phyloP scores from a whole-genome alignment of 2,888 invertebrate genomes.

The Molorchus minor region DNA sequence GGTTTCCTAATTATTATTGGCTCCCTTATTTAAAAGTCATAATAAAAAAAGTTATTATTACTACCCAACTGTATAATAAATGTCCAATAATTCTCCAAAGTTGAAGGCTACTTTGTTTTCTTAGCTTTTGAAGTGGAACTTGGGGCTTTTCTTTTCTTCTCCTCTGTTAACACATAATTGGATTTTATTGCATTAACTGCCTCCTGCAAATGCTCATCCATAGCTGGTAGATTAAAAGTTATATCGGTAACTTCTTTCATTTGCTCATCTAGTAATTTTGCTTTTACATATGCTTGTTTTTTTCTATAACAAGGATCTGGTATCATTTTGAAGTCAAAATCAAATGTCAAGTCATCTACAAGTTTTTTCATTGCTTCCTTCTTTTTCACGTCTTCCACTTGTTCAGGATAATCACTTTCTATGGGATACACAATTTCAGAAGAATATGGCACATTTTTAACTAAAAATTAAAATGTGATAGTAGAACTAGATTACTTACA shows the following conservation, averaged over 20 bases:
- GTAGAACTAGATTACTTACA: neutral
- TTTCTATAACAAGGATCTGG: conserved; percentile 38
- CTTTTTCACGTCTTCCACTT: conserved; percentile 26
- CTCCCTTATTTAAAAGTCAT: too few species aligned
- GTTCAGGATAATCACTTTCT: conserved; percentile 18
- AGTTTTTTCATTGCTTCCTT: conserved; percentile 32
- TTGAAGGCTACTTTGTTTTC: conserved; percentile 13
- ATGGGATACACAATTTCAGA: conserved; percentile 39
- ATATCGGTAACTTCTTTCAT: conserved; percentile 40
- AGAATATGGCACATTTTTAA: conserved; percentile 44
- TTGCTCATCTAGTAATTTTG: conserved; percentile 46
- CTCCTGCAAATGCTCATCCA: conserved; percentile 37
- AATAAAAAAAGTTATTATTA: too few species aligned
- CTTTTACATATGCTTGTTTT: conserved; percentile 46
- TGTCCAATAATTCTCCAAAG: too few species aligned
- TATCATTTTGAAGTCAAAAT: conserved; percentile 46
- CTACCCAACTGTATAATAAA: too few species aligned
- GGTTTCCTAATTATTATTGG: too few species aligned
- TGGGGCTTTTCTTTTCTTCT: conserved; percentile 31
- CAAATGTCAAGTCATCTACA: conserved; percentile 45
- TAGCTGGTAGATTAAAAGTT: conserved; percentile 20
- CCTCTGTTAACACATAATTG: conserved; percentile 27
- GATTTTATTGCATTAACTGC: conserved; percentile 31
- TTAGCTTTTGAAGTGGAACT: neutral
- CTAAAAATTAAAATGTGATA: conserved; percentile 33